Evolutionary conservation across 2,797 vertebrate species (phyloP).

Genomic region (Babyrousa celebensis): DNA sequence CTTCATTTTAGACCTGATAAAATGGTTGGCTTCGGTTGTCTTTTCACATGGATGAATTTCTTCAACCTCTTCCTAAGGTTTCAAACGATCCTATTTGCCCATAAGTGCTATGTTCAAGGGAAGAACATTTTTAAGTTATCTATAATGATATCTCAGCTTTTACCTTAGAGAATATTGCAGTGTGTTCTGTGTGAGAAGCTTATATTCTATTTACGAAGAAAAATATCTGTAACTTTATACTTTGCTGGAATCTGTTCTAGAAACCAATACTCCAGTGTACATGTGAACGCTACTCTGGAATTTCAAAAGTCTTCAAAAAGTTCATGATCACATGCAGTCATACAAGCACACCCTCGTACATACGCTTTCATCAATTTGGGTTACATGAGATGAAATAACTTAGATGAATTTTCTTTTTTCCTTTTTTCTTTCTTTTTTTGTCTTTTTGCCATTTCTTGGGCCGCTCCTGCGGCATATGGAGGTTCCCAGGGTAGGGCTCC

Average conservation of each 20-base stretch:
- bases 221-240: conserved; percentile 65
- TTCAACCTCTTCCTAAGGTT: conserved; percentile 53
- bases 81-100: conserved; percentile 75
- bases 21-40: conserved; percentile 77
- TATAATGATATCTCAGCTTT: conserved; percentile 70
- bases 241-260: conserved; percentile 7
- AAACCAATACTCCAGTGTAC: conserved; percentile 17
- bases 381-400: background rate
- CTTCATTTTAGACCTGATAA: conserved; percentile 76
- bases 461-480: no score
- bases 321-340: background rate
- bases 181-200: conserved; percentile 37
- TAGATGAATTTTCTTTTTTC: background rate
- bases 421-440: no score
- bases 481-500: no score
- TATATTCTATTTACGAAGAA: conserved; percentile 75
- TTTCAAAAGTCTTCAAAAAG: conserved; percentile 56
- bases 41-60: conserved; percentile 76
- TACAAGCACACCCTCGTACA: background rate
- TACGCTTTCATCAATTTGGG: background rate
- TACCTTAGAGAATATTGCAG: conserved; percentile 54
- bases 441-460: no score
- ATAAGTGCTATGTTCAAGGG: conserved; percentile 46
- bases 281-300: conserved; percentile 27
- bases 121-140: conserved; percentile 67